Evolutionary conservation across 1,140 invertebrate genomes (phyloP), one percentile per base, ranked within the genome.

Genomic region (Musca domestica): DNA sequence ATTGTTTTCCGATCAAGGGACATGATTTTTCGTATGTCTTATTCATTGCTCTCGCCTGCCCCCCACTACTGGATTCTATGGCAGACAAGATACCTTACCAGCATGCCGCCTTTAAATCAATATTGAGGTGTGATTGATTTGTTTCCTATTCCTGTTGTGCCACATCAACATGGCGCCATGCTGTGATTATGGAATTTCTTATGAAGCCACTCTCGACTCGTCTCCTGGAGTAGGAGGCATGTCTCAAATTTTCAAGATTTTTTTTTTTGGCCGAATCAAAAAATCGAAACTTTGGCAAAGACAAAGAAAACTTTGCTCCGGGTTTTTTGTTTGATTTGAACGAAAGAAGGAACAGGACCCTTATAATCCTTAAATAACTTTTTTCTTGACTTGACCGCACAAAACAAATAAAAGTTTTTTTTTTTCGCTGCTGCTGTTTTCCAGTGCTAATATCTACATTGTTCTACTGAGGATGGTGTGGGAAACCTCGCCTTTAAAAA

Each of bases 1-100:
- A 80, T 80, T 76, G 74, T 79, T 79, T 80, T 80, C 77, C 77
- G 77, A 80, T 79, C 56, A 41, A 41, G 34, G 34, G 34, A 34
- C 56, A 41, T 61, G 56, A 61, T 61, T 56, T 56, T 56, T 56
- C 23, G 19, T 54, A 54, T 54, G 51, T 54, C 15, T 48, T 15
- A 19, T 48, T 19, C 1, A 78, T 78, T 73, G 76, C 6, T 19
- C 12, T 30, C n/a, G 51, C 12, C 23, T 61, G 4, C 0, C 20
- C 6, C 22, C 27, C 14, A 5, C 56, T 25, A 3, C 15, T 61
- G 4, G 1, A 6, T 34, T 25, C 23, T 15, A 12, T 20, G 17
- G 17, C 6, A 51, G 48, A 51, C 47, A 30, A 41, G 34, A 41
- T 41, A 41, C 34, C 34, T 10, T 41, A 41, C 34, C 34, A 41